A percentile compares a stretch with the other conserved stretches of the same genome.
Conservation (phyloP, 2,888 invertebrate species). For the Branchinecta sandiegonensis region DNA sequence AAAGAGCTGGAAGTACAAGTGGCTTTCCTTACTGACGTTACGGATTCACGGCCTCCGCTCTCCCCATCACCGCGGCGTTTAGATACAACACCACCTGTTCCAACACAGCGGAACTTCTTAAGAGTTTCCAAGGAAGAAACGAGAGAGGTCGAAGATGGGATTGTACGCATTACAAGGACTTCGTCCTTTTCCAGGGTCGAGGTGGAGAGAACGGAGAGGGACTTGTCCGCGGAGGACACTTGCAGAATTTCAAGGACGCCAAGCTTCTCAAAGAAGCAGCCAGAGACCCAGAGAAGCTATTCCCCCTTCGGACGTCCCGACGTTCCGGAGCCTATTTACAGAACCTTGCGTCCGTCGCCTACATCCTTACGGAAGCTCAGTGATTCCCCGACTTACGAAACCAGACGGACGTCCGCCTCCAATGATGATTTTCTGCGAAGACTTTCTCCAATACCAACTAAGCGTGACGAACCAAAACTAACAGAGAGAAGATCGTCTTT, state of each 20-base stretch:
- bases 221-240: neutral
- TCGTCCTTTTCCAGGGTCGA: neutral
- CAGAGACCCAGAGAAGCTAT: no score
- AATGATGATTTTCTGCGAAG: no score
- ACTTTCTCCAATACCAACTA: neutral
- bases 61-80: neutral
- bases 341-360: neutral
- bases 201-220: neutral
- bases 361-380: neutral
- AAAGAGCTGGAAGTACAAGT: constrained; percentile 23
- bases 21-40: constrained; percentile 20
- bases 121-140: constrained; percentile 19
- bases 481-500: neutral
- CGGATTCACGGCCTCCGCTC: neutral
- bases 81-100: neutral
- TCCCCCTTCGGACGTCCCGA: neutral
- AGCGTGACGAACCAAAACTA: neutral
- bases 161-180: neutral
- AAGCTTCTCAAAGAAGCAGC: neutral
- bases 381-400: neutral
- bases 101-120: neutral
- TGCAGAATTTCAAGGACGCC: neutral
- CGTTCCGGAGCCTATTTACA: neutral
- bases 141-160: constrained; percentile 25
- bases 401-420: neutral